Base-by-base conservation (phyloP, 2,888 invertebrate species). In the Stramonita haemastoma region DNA sequence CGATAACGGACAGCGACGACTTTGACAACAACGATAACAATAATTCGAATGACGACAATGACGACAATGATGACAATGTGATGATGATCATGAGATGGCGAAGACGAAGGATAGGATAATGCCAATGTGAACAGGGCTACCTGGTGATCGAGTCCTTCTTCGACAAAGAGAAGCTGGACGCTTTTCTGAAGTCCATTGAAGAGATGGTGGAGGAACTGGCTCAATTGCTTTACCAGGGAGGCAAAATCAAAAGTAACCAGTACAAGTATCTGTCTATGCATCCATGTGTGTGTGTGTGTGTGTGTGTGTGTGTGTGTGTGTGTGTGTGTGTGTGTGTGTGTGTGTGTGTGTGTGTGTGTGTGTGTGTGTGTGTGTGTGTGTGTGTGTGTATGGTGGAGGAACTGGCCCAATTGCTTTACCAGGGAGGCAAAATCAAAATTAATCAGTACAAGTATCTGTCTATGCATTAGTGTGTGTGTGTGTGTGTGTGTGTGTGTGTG, bases 371-470 rank as follows among this genome's bases (percentile, higher is more conserved):
- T 1, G 22, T 17, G 5, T 70, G 70, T 26, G 70, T 70, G 70
- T 26, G 70, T 70, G 26, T 19, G 66, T 19, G 66, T 19, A 22
- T 94, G 77, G 94, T 95, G 36, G 95, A 95, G 87, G 92, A 94
- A 26, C 90, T 95, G 57, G 95, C 95, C 11, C 92, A 94, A 87
- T 92, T 92, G 91, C 91, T 95, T 36, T 93, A 93, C 90, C 90
- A 93, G 32, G 94, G 92, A 13, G 95, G 95, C 32, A 95, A 95
- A 90, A 94, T 95, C 22, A 93, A 93, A 93, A 93, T 95, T 95
- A 91, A 90, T n/a, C n/a, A n/a, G n/a, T n/a, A n/a, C n/a, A n/a
- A 17, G 66, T 66, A 22, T 17, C 19, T 66, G 66, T 66, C 19
- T 70, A 26, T 70, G 70, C 26, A 26, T 70, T 19, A 26, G 70